These are phyloP conservation scores for Pterocles orientalis DNA, from an alignment of 2,113 vertebrate genomes.

Conservation along the genomic window DNA sequence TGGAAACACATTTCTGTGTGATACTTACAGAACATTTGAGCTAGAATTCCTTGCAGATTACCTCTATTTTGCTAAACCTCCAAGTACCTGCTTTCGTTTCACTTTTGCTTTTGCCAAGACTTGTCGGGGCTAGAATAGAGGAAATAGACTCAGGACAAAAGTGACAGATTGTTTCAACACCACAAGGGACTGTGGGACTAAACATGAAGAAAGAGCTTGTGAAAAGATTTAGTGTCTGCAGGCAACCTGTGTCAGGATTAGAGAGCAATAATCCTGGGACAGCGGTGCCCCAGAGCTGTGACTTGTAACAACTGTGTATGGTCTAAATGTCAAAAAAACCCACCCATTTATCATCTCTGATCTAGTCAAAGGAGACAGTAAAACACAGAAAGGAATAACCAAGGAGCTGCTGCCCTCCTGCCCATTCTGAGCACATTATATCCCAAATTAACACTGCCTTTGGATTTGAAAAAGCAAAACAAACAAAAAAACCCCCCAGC, in stretches of 20 bases:
- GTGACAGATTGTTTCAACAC: slow-evolving; percentile 58
- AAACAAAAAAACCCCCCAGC: neutral
- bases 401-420: neutral
- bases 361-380: neutral
- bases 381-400: neutral
- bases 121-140: neutral
- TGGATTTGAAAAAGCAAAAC: neutral
- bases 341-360: neutral
- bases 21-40: neutral
- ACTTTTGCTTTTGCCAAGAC: slow-evolving; percentile 34
- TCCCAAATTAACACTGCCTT: neutral
- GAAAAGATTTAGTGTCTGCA: slow-evolving; percentile 38
- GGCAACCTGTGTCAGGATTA: slow-evolving; percentile 40
- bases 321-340: slow-evolving; percentile 29
- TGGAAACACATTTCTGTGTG: neutral
- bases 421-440: neutral
- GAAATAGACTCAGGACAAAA: neutral
- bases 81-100: neutral
- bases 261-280: slow-evolving; percentile 24
- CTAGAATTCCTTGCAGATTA: neutral
- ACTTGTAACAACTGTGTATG: slow-evolving; percentile 50
- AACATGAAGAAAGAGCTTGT: neutral
- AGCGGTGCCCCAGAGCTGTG: slow-evolving; percentile 62
- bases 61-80: neutral
- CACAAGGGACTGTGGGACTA: neutral